A percentile compares a stretch with the other conserved stretches of the same genome.
These are phyloP conservation scores for Toxotes lorentzi DNA, from an alignment of 2,797 vertebrate species.

Conservation along the genomic window DNA sequence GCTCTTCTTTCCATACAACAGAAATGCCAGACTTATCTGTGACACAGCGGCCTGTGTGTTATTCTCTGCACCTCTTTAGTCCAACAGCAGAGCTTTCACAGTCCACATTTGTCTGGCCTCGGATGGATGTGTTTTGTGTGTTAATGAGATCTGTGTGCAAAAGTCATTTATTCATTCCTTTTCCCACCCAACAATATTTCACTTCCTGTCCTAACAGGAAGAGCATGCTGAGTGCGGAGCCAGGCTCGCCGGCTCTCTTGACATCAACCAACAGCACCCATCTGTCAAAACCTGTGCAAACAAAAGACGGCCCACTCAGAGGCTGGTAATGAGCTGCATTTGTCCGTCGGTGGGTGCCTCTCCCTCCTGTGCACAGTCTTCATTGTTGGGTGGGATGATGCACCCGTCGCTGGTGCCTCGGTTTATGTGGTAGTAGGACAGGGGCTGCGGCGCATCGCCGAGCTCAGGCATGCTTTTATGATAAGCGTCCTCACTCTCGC, in stretches of 20 bases:
- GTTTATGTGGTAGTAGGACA: constrained; percentile 97
- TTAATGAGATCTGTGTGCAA: constrained; percentile 81
- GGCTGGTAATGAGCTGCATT: constrained; percentile 99
- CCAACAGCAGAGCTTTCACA: constrained; percentile 75
- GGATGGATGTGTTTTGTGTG: constrained; percentile 74
- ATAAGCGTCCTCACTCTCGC: constrained; percentile 93
- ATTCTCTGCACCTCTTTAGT: constrained; percentile 76
- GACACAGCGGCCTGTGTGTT: constrained; percentile 63
- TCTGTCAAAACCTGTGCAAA: constrained; percentile 81
- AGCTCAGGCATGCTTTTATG: constrained; percentile 98
- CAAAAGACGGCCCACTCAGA: constrained; percentile 84
- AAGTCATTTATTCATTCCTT: constrained; percentile 75
- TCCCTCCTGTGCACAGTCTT: constrained; percentile 90
- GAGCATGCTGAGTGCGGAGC: constrained; percentile 65
- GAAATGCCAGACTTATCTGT: constrained; percentile 71
- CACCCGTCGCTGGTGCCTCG: constrained; percentile 95
- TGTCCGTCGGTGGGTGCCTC: constrained; percentile 93
- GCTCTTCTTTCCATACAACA: constrained; percentile 70
- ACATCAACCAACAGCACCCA: constrained; percentile 67
- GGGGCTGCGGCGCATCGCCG: constrained; percentile 90
- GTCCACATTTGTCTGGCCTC: constrained; percentile 75
- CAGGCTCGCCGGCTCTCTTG: constrained; percentile 64
- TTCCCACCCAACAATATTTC: constrained; percentile 66
- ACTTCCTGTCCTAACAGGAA: constrained; percentile 77
- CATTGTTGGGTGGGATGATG: constrained; percentile 91